Conservation (phyloP, 2,797 vertebrate species). For the Chelmon rostratus region DNA sequence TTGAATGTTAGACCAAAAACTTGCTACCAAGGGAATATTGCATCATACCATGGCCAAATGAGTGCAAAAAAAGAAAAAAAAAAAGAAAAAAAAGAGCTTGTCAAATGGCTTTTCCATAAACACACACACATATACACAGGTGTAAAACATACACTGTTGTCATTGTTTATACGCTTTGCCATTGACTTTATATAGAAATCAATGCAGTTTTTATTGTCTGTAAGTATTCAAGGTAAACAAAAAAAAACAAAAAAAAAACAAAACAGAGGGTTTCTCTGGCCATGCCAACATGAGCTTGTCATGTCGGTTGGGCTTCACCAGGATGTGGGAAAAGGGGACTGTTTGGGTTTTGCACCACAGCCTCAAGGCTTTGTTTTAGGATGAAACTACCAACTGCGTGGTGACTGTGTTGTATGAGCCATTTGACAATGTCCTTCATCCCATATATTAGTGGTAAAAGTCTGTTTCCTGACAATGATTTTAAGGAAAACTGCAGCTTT, state of each 20-base stretch:
- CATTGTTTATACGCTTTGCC: slow-evolving; percentile 42
- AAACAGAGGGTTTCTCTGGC: slow-evolving; percentile 46
- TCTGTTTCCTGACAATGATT: background rate
- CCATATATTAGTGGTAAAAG: background rate
- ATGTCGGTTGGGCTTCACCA: slow-evolving; percentile 27
- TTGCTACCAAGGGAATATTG: slow-evolving; percentile 49
- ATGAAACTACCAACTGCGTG: slow-evolving; percentile 17
- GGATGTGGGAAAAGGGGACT: slow-evolving; percentile 26
- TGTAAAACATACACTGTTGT: slow-evolving; percentile 52
- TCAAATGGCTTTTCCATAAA: slow-evolving; percentile 36
- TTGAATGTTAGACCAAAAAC: slow-evolving; percentile 29
- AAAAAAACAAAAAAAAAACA: slow-evolving; percentile 32
- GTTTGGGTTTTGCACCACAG: slow-evolving; percentile 35
- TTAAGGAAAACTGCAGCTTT: too few relatives aligned
- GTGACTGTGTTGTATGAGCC: background rate
- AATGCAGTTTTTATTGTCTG: slow-evolving; percentile 12
- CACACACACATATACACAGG: slow-evolving; percentile 22
- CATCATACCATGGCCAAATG: slow-evolving; percentile 56
- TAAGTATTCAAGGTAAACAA: slow-evolving; percentile 3
- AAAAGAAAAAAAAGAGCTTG: slow-evolving; percentile 13
- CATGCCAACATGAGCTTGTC: slow-evolving; percentile 39
- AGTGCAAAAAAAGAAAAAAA: slow-evolving; percentile 1
- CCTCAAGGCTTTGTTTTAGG: slow-evolving; percentile 29
- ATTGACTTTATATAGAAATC: slow-evolving; percentile 8
- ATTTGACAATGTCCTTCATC: background rate